Evolutionary conservation across 2,797 vertebrate species (phyloP).

Genomic region (Lateolabrax maculatus): DNA sequence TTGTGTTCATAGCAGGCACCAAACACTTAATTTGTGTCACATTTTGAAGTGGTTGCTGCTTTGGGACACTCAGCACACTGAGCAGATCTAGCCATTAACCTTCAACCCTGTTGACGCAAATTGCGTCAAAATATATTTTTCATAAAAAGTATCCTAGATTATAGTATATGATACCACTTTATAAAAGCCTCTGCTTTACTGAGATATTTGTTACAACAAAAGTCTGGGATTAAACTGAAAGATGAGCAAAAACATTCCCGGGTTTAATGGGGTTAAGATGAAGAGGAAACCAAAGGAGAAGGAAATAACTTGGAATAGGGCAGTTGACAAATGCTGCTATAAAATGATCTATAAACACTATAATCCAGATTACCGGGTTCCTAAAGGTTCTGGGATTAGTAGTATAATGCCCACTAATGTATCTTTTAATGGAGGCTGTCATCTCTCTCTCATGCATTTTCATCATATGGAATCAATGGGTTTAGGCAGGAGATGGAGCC

Average conservation of each 20-base stretch:
- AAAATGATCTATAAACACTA: constrained; percentile 66
- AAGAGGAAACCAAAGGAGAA: constrained; percentile 31
- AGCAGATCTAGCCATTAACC: constrained; percentile 1
- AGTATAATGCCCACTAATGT: constrained; percentile 82
- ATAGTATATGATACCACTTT: neutral
- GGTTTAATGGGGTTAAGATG: constrained; percentile 13
- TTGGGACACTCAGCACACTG: neutral
- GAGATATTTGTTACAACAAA: neutral
- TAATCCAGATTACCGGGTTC: constrained; percentile 83
- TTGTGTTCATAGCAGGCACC: constrained; percentile 3
- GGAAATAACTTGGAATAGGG: constrained; percentile 26
- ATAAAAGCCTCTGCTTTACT: neutral
- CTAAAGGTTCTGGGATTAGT: constrained; percentile 76
- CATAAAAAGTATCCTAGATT: neutral
- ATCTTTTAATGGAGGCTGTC: constrained; percentile 75
- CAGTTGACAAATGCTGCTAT: constrained; percentile 47
- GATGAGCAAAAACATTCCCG: constrained; percentile 8
- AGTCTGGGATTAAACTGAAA: constrained; percentile 1
- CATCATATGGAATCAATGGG: constrained; percentile 62
- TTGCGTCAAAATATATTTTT: neutral
- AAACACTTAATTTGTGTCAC: constrained; percentile 20
- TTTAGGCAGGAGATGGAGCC: constrained; percentile 47
- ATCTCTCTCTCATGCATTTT: constrained; percentile 37
- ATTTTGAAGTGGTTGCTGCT: constrained; percentile 42
- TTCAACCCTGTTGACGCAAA: neutral